These are phyloP conservation scores for Phthorimaea operculella DNA, from an alignment of 1,140 invertebrate genomes.

Conservation along the genomic window DNA sequence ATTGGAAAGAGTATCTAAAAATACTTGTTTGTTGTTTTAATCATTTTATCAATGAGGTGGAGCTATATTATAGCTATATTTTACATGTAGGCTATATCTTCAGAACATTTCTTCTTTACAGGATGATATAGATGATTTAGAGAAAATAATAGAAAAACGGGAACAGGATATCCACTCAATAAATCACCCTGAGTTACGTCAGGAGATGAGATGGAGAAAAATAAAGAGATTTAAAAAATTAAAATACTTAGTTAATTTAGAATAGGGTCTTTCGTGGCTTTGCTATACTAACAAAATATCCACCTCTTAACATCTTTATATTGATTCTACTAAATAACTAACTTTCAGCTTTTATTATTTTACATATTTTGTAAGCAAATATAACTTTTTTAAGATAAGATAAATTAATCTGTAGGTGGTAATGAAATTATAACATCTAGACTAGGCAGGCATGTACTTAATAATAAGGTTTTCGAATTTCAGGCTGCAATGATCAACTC, in stretches of 20 bases:
- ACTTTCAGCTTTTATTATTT: background rate
- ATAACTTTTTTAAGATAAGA: no score
- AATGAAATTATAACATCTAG: no score
- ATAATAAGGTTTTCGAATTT: no score
- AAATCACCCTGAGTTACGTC: background rate
- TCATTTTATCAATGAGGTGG: background rate
- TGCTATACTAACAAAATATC: conserved; percentile 9
- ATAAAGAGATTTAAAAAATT: background rate
- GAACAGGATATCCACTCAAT: background rate
- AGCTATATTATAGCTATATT: conserved; percentile 9
- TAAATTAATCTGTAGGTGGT: no score
- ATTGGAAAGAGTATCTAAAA: background rate
- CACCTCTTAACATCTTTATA: background rate
- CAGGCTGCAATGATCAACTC: no score
- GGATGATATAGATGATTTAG: conserved; percentile 33
- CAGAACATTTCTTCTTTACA: conserved; percentile 24
- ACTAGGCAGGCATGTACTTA: no score
- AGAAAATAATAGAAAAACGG: background rate
- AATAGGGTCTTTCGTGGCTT: conserved; percentile 3
- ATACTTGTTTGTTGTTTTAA: no score
- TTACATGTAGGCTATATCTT: background rate
- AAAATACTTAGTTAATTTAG: background rate
- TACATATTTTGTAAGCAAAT: background rate
- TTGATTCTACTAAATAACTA: background rate
- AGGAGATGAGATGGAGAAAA: background rate